These are phyloP conservation scores for Erebia palarica DNA, from an alignment of 2,888 invertebrate species.

Conservation along the genomic window DNA sequence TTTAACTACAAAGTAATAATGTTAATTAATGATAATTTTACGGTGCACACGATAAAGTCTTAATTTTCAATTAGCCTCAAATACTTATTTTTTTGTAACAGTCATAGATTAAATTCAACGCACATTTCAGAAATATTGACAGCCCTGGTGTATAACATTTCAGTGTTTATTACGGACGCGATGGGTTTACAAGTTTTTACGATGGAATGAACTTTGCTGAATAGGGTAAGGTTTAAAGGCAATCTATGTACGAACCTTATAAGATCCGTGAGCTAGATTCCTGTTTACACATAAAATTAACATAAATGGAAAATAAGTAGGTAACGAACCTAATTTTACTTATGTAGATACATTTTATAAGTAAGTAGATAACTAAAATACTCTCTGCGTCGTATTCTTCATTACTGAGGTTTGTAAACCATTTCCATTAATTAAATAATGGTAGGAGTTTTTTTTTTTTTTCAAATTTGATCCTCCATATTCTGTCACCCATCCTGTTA, in stretches of 20 bases:
- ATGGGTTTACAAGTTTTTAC: constrained; percentile 52
- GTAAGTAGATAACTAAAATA: no score
- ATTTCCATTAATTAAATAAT: no score
- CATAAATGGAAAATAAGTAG: no score
- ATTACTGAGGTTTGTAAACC: no score
- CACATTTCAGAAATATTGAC: not conserved
- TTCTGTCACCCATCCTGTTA: no score
- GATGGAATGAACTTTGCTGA: constrained; percentile 34
- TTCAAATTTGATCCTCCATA: no score
- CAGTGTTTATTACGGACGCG: constrained; percentile 57
- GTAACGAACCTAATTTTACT: no score
- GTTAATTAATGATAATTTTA: constrained; percentile 2
- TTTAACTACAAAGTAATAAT: not conserved
- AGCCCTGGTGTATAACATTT: constrained; percentile 13
- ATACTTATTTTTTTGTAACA: not conserved
- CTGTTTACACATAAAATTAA: not conserved
- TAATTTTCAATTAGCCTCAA: not conserved
- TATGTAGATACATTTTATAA: no score
- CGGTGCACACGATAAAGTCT: not conserved
- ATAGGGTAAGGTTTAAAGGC: constrained; percentile 21
- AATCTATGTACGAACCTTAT: constrained; percentile 18
- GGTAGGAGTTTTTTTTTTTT: no score
- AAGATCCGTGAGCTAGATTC: not conserved
- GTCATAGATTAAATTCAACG: not conserved
- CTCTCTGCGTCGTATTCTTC: no score